Base-by-base conservation (phyloP, 2,797 vertebrate species). In the Phoebastria nigripes region DNA sequence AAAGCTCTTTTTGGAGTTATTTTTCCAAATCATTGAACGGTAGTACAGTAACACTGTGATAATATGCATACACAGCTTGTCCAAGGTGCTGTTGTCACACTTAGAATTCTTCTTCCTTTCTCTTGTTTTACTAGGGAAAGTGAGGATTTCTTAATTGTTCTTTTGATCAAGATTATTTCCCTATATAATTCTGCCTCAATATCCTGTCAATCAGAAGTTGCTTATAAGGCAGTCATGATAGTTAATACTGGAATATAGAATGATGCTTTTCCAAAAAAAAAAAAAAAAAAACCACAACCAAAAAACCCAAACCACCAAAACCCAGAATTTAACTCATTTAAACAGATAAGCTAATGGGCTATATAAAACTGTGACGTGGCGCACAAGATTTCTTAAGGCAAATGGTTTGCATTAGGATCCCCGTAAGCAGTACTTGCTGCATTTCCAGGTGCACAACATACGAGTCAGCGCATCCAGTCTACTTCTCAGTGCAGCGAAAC, bases 21-120 rank as follows among this genome's bases (percentile, higher is more conserved):
- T 95, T 97, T 97, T 97, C 96, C 92, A 91, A 87, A 42, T 78
- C 83, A 47, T 55, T 93, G 79, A 89, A 46, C 71, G 94, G 63
- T 12, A 55, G n/a, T 76, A 62, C 52, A 31, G 49, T 69, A 74
- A 54, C 2, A 1, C 47, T 41, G 6, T 46, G 35, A 37, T 65
- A 69, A 58, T 58, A 22, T 13, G 29, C 25, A 29, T 17, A 19
- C 24, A 21, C 25, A 24, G 39, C 42, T 74, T 92, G 71, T 83
- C 49, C 20, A 39, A 62, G 18, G n/a, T 77, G 47, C 47, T 55
- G 2, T 65, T 92, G 47, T 70, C 35, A 85, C 56, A 31, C 52
- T 46, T 58, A 28, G 22, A 44, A 69, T 76, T 63, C 14, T 58
- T 82, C 17, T 82, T 87, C 35, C n/a, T 92, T 83, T 62, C 51